Evolutionary conservation across 2,888 invertebrate species (phyloP), one percentile per base, ranked within the genome.

Genomic region (Salpingus planirostris): DNA sequence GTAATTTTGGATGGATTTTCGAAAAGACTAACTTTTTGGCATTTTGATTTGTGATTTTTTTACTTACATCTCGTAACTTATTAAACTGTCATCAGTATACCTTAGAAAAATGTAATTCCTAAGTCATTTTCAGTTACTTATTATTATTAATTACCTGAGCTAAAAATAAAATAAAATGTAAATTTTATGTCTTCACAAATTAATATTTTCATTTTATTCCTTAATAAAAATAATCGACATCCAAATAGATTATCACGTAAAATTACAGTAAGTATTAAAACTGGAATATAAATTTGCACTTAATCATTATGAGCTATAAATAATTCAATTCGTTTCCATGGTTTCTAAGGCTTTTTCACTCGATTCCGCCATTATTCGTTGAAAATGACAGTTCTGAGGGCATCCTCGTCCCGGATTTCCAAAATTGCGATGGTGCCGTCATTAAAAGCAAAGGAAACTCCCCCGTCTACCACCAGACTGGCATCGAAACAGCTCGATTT

Each of bases 381-480:
- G 29, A 70, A 57, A 34, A 50, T 51, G 38, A 89, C 78, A 2
- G 93, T 92, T 60, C 86, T 73, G 1, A 98, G 69, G 0, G 89
- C 80, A 63, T 97, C 95, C 57, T 90, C 84, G 0, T 88, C 86
- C 44, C 78, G 70, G 14, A 87, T 79, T 65, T 92, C 88, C 8
- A 98, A 65, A 5, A 80, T 61, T 0, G 88, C 95, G 43, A 82
- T 76, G 0, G 92, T 83, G 2, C 97, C 97, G 57, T 92, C 90
- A 64, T 95, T 96, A 65, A 97, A 98, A 0, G 82, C 78, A 57
- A 89, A 90, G 0, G 89, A 88, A 10, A 92, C 80, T 41, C 93
- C 90, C 13, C 98, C 97, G 62, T 98, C 98, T 12, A 98, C 78
- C 0, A 97, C 96, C 11, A 98, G 68, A 57, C 85, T 73, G 8